Conservation (phyloP, 2,113 vertebrate genomes). For the Numenius arquata region DNA sequence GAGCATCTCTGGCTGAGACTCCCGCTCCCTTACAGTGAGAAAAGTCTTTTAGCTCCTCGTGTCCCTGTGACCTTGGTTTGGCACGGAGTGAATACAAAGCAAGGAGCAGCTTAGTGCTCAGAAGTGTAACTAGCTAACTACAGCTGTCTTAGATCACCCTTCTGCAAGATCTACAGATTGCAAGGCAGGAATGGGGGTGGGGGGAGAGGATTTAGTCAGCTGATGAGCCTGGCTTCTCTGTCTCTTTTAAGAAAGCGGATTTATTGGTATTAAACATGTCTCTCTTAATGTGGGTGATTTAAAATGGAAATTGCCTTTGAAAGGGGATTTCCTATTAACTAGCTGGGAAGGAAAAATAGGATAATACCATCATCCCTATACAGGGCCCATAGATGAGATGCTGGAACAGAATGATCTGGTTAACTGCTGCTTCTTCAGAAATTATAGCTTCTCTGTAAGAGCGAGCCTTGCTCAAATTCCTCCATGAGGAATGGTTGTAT, state of each 20-base stretch:
- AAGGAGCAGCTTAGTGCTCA: not conserved
- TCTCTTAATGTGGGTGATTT: slow-evolving; percentile 64
- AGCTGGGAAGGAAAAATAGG: slow-evolving; percentile 62
- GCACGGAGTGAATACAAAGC: not conserved
- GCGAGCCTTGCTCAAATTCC: not conserved
- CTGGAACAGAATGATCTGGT: slow-evolving; percentile 15
- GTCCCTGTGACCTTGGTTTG: slow-evolving; percentile 15
- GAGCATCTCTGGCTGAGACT: not conserved
- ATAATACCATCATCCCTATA: slow-evolving; percentile 50
- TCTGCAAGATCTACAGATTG: slow-evolving; percentile 56
- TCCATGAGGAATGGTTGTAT: not conserved
- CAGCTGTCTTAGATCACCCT: slow-evolving; percentile 8
- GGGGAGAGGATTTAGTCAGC: slow-evolving; percentile 56
- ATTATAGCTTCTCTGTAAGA: not conserved
- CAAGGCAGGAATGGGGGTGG: slow-evolving; percentile 22
- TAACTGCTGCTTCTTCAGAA: slow-evolving; percentile 31
- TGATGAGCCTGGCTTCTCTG: slow-evolving; percentile 45
- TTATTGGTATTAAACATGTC: slow-evolving; percentile 69
- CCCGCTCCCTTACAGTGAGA: not conserved
- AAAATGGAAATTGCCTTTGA: slow-evolving; percentile 68
- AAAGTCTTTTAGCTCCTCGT: not conserved
- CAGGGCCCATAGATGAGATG: not conserved
- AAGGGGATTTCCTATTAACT: slow-evolving; percentile 63
- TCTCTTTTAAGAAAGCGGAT: slow-evolving; percentile 61
- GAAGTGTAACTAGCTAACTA: slow-evolving; percentile 13